Conservation (phyloP, 2,113 vertebrate genomes). For the Pachypanchax playfairii region DNA sequence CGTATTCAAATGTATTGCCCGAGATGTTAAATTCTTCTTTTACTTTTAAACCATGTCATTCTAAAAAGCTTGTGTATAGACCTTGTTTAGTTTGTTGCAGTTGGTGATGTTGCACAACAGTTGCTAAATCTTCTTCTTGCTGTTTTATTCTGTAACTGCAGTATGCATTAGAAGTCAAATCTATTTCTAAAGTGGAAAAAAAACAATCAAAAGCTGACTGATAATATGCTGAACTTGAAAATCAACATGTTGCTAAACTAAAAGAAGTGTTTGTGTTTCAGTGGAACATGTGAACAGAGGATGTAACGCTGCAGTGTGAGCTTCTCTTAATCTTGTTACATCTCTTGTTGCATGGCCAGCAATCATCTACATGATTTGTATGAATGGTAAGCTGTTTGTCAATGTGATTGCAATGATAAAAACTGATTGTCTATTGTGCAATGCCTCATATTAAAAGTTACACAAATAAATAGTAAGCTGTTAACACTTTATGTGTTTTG, state of each 20-base stretch:
- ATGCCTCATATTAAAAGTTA: constrained; percentile 21
- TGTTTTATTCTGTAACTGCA: constrained; percentile 29
- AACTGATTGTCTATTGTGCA: constrained; percentile 36
- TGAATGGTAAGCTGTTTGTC: constrained; percentile 22
- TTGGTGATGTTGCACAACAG: constrained; percentile 14
- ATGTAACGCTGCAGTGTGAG: constrained; percentile 31
- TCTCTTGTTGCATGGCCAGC: constrained; percentile 14
- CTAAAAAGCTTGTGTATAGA: constrained; percentile 11
- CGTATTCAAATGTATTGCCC: neutral
- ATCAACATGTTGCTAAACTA: constrained; percentile 1
- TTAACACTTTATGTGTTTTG: neutral
- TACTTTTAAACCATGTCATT: neutral
- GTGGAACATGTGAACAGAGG: constrained; percentile 26
- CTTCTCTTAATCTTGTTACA: constrained; percentile 8
- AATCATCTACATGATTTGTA: constrained; percentile 14
- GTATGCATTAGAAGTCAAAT: constrained; percentile 10
- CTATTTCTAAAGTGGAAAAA: neutral
- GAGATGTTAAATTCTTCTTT: neutral
- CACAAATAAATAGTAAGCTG: constrained; percentile 48
- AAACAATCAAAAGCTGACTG: neutral
- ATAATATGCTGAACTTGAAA: constrained; percentile 1
- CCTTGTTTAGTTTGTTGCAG: neutral
- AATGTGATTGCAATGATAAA: constrained; percentile 32
- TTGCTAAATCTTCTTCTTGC: constrained; percentile 41
- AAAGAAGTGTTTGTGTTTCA: constrained; percentile 19